Percentiles rank a stretch among this genome's conserved stretches.
These are phyloP conservation scores for Siderastrea siderea DNA, from an alignment of 92 coral and sea anemone species.

Conservation along the genomic window DNA sequence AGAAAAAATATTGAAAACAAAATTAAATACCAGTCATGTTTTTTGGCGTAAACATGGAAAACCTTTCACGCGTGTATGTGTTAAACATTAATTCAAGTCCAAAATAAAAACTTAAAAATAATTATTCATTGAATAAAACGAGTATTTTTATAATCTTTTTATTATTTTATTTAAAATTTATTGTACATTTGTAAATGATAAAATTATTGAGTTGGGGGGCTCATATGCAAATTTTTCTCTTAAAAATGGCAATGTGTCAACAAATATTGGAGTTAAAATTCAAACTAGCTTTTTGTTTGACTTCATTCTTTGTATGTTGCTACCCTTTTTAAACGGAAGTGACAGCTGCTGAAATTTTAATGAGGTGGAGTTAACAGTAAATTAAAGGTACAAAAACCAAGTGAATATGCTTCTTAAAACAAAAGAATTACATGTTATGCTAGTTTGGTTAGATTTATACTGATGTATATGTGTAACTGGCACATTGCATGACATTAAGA, in stretches of 20 bases:
- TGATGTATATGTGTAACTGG: not conserved
- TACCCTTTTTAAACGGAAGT: conserved; percentile 1
- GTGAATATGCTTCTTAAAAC: not conserved
- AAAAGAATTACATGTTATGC: not conserved
- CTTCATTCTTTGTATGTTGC: conserved; percentile 1
- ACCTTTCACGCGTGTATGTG: not conserved
- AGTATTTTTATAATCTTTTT: not conserved
- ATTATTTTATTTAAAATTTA: not conserved
- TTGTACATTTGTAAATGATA: not conserved
- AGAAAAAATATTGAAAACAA: not conserved
- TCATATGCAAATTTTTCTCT: conserved; percentile 23
- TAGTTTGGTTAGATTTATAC: not conserved
- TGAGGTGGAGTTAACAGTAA: not conserved
- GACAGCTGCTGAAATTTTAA: conserved; percentile 13
- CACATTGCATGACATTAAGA: not conserved
- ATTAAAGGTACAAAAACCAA: not conserved
- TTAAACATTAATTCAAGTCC: not conserved
- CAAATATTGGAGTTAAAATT: conserved; percentile 29
- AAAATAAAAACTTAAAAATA: not conserved
- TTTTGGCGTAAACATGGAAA: not conserved
- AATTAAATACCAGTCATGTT: not conserved
- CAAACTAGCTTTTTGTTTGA: not conserved
- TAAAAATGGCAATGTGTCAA: conserved; percentile 11
- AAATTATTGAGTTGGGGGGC: not conserved
- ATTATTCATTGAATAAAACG: not conserved